Evolutionary conservation across 1,140 invertebrate species (phyloP).

Genomic region (Philotrypesis tridentata): DNA sequence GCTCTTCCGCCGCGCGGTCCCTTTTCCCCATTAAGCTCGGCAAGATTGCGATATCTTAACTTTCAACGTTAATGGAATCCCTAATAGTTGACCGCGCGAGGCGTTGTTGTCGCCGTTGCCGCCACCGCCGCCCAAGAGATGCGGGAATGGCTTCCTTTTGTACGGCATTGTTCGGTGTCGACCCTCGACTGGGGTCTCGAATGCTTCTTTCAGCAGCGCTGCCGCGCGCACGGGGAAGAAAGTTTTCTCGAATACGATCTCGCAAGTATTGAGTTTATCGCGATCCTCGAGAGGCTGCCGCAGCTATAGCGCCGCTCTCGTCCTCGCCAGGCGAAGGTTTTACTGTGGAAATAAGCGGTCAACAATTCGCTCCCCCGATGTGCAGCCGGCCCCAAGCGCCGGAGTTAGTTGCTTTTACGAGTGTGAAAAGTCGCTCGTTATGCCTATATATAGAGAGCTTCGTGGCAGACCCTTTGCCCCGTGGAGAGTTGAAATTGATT

Average conservation of each 20-base stretch:
- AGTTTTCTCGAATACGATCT: not conserved
- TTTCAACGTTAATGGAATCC: slow-evolving; percentile 43
- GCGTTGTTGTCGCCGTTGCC: not conserved
- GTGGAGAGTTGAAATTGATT: not conserved
- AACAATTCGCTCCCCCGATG: not conserved
- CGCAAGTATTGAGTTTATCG: slow-evolving; percentile 21
- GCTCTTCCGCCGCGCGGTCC: not conserved
- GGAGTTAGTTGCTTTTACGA: not conserved
- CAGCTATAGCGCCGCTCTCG: not conserved
- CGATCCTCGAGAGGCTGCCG: slow-evolving; percentile 3
- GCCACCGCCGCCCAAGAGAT: no score
- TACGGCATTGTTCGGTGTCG: slow-evolving; percentile 8
- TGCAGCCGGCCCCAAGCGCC: not conserved
- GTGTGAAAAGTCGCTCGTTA: not conserved
- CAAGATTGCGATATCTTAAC: slow-evolving; percentile 36
- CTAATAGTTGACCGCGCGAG: slow-evolving; percentile 32
- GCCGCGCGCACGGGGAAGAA: not conserved
- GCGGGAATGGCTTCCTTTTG: slow-evolving; percentile 23
- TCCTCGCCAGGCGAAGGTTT: not conserved
- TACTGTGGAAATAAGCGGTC: not conserved
- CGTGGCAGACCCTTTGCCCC: not conserved
- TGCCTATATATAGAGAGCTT: not conserved
- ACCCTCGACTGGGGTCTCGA: not conserved
- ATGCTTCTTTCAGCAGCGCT: not conserved
- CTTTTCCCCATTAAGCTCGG: slow-evolving; percentile 3